Evolutionary conservation across 92 coral and sea anemone genomes (phyloP).

Genomic region (Scolanthus callimorphus): DNA sequence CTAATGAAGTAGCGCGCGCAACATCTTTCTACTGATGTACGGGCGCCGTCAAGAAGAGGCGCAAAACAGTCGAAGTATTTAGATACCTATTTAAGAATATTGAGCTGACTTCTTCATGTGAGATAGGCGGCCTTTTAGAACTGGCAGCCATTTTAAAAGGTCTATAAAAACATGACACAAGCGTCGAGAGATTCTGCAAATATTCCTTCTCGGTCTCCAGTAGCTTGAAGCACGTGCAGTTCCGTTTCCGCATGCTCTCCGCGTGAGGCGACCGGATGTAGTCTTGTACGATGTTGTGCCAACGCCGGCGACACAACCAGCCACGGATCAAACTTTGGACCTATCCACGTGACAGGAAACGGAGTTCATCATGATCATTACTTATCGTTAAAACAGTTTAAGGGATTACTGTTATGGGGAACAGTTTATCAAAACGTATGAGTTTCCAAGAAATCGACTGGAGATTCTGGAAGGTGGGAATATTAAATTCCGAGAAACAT

Average conservation of each 20-base stretch:
- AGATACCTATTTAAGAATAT: slow-evolving; percentile 96
- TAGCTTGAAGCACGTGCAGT: slow-evolving; percentile 83
- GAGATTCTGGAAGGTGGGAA: no score
- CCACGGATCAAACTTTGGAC: slow-evolving; percentile 96
- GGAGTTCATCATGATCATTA: no score
- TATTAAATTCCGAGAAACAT: no score
- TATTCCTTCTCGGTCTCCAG: slow-evolving; percentile 90
- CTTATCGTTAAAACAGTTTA: no score
- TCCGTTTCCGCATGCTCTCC: slow-evolving; percentile 96
- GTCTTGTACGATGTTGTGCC: slow-evolving; percentile 93
- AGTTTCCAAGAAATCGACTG: no score
- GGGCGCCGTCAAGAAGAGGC: no score
- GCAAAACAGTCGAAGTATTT: no score
- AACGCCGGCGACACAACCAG: slow-evolving; percentile 99
- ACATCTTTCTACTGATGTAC: no score
- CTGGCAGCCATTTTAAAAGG: slow-evolving; percentile 99
- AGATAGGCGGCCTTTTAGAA: slow-evolving; percentile 85
- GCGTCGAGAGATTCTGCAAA: slow-evolving; percentile 75
- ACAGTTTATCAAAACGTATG: no score
- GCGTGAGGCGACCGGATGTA: slow-evolving; percentile 99
- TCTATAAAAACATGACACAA: slow-evolving; percentile 87
- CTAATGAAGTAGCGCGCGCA: no score
- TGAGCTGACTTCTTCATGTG: slow-evolving; percentile 96
- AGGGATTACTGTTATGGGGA: no score
- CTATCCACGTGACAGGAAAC: no score